Evolutionary conservation across 2,113 vertebrate genomes (phyloP).

Genomic region (Polyodon spathula): DNA sequence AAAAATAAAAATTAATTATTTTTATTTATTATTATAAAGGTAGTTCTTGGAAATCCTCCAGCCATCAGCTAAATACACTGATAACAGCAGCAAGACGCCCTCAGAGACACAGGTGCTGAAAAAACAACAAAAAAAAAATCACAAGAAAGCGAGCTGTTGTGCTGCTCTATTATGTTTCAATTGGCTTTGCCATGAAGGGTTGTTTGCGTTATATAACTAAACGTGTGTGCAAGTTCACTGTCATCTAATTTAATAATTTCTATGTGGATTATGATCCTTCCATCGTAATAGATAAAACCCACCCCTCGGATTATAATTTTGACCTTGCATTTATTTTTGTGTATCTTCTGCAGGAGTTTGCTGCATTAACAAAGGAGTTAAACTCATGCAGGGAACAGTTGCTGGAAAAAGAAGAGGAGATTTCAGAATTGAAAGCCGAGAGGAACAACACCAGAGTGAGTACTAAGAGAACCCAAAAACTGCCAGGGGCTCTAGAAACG

Average conservation of each 20-base stretch:
- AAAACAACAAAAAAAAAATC: no score
- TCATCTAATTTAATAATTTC: not conserved
- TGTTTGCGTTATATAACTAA: not conserved
- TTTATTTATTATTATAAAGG: no score
- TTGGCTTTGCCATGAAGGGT: not conserved
- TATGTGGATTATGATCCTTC: not conserved
- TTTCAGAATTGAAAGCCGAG: conserved; percentile 95
- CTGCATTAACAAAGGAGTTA: conserved; percentile 92
- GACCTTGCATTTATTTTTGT: conserved; percentile 11
- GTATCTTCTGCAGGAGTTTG: conserved; percentile 77
- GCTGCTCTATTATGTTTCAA: not conserved
- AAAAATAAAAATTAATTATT: no score
- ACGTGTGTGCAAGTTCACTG: not conserved
- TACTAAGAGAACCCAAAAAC: conserved; percentile 12
- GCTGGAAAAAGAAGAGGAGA: conserved; percentile 97
- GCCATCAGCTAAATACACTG: no score
- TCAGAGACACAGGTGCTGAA: no score
- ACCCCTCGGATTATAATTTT: conserved; percentile 9
- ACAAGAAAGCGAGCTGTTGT: no score
- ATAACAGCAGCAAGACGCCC: no score
- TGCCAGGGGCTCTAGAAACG: not conserved
- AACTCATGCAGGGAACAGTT: conserved; percentile 92
- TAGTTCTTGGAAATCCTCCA: no score
- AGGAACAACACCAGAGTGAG: conserved; percentile 94
- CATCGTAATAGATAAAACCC: conserved; percentile 1